Evolutionary conservation across 2,797 vertebrate species (phyloP).

Genomic region (Vipera latastei): DNA sequence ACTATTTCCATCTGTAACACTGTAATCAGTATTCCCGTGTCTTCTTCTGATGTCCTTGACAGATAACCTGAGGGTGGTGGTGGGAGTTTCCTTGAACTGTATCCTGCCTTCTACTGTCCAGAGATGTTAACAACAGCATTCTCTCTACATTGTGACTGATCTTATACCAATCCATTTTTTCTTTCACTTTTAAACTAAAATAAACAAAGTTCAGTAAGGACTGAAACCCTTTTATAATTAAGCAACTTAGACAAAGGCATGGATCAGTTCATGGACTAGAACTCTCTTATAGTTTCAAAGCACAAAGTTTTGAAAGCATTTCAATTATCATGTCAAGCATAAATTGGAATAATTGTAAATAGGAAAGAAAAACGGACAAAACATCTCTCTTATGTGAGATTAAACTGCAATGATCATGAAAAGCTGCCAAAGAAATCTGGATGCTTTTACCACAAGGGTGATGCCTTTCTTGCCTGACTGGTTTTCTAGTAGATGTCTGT

Average conservation of each 20-base stretch:
- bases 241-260: conserved; percentile 11
- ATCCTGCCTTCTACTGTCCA: neutral
- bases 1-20: conserved; percentile 20
- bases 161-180: neutral
- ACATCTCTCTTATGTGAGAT: conserved; percentile 62
- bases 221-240: neutral
- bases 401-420: conserved; percentile 62
- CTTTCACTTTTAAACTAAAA: conserved; percentile 33
- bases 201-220: conserved; percentile 14
- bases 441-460: conserved; percentile 47
- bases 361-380: conserved; percentile 15
- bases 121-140: conserved; percentile 5
- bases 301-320: conserved; percentile 53
- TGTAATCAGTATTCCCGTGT: neutral
- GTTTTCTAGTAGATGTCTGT: conserved; percentile 63
- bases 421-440: conserved; percentile 65
- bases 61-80: conserved; percentile 17
- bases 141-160: neutral
- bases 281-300: conserved; percentile 8
- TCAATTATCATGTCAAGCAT: conserved; percentile 61
- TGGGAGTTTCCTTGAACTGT: neutral
- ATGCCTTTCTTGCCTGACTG: conserved; percentile 68
- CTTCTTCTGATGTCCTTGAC: neutral
- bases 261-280: conserved; percentile 32
- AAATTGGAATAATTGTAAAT: conserved; percentile 51